Evolutionary conservation across 1,140 invertebrate genomes (phyloP), one percentile per base, ranked within the genome.

Genomic region (Aphelinus atriplicis): DNA sequence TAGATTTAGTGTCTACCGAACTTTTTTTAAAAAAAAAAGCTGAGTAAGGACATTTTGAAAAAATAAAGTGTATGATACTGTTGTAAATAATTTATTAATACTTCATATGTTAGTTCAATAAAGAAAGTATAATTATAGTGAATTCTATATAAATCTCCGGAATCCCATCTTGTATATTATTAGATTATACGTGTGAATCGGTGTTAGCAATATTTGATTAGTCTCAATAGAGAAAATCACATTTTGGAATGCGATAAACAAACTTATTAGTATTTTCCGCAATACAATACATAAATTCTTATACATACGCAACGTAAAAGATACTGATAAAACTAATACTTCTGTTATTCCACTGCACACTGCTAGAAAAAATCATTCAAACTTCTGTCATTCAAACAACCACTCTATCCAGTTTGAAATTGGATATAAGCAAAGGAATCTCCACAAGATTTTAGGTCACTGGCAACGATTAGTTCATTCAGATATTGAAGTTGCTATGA

Each of bases 1-100:
- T 26, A 26, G 26, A 26, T 67, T 58, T 71, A 68, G 57, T 66
- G 42, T 75, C 42, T 61, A 10, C 61, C 68, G 60, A 60, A 58
- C 55, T 56, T 77, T 70, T 70, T 45, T 65, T 58, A 9, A 48
- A 76, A 63, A 66, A 76, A 74, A 56, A 26, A 65, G 62, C 43
- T 42, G 63, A 69, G 60, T 46, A 66, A 67, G 45, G 53, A 65
- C 61, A 56, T 75, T 78, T 73, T 75, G 42, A 74, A 78, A 75
- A 71, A 82, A 43, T 67, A 76, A 73, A 79, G 50, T 84, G 79
- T 82, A 84, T 78, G 42, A 84, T 85, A 84, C 73, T 75, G 79
- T 80, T 86, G 82, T 85, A 86, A 86, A 86, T 87, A 87, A 86
- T 87, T 86, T 86, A 87, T 87, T 87, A 78, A 82, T 85, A 82